A percentile compares a stretch with the other conserved stretches of the same genome.
Evolutionary conservation across 2,888 invertebrate species (phyloP).

Genomic region (Rhagophthalmus giganteus): DNA sequence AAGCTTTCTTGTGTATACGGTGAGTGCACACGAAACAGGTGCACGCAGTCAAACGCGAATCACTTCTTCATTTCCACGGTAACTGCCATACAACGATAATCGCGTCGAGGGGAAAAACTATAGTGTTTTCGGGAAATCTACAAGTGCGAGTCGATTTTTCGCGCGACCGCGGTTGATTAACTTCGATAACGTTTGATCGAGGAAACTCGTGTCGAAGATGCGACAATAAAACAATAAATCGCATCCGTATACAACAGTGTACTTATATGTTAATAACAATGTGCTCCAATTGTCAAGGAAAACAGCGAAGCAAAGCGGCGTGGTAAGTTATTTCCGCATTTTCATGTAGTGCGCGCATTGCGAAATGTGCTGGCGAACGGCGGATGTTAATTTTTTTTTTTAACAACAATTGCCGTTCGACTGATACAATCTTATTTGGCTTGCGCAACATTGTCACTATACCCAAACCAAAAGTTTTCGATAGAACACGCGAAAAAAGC

Average conservation of each 20-base stretch:
- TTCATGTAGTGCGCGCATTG: constrained; percentile 12
- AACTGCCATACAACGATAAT: constrained; percentile 40
- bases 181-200: no score
- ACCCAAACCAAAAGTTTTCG: no score
- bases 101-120: background rate
- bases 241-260: constrained; percentile 25
- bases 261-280: constrained; percentile 41
- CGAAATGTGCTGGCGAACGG: constrained; percentile 13
- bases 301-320: constrained; percentile 43
- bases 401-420: constrained; percentile 4
- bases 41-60: constrained; percentile 43
- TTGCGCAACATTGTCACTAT: background rate
- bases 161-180: no score
- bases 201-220: no score
- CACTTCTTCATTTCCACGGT: constrained; percentile 45
- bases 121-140: constrained; percentile 1
- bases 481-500: no score
- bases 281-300: constrained; percentile 51
- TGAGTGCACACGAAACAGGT: constrained; percentile 49
- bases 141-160: background rate
- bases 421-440: background rate
- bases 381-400: constrained; percentile 9
- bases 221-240: constrained; percentile 25
- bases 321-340: constrained; percentile 39
- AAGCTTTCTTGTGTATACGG: constrained; percentile 42